Percentiles rank a stretch among this genome's conserved stretches.
phyloP scores from a whole-genome alignment of 37 sponge, comb jelly and placozoan genomes.

The Spongilla lacustris region DNA sequence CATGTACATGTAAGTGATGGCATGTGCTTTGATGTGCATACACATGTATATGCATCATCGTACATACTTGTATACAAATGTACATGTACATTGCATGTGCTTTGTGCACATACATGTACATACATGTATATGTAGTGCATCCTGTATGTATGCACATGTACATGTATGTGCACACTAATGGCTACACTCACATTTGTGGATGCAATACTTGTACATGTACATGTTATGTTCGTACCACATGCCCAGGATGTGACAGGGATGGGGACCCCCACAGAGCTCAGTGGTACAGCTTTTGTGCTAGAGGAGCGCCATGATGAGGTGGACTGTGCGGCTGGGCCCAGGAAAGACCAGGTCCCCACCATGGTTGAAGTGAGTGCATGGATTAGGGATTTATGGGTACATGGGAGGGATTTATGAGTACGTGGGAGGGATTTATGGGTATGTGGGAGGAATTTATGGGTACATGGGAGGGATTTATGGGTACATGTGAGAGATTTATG shows the following conservation, averaged over 20 bases:
- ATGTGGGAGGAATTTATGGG: no score
- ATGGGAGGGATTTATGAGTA: neutral
- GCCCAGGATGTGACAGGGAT: neutral
- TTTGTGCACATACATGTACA: neutral
- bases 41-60: neutral
- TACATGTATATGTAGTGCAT: neutral
- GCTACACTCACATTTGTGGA: no score
- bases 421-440: neutral
- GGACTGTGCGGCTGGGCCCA: neutral
- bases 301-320: neutral
- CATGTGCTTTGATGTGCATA: no score
- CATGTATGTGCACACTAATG: neutral
- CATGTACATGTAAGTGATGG: no score
- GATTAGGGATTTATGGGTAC: neutral
- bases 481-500: no score
- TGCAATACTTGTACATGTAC: no score
- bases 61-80: neutral
- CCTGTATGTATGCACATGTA: constrained; percentile 2
- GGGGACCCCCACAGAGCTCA: neutral
- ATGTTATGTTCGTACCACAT: neutral
- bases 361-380: neutral
- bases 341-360: neutral
- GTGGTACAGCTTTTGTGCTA: neutral
- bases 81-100: neutral
- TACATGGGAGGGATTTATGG: no score